A percentile compares a stretch with the other conserved stretches of the same genome.
Evolutionary conservation across 2,888 invertebrate species (phyloP).

Genomic region (Zygogramma bicolorata): DNA sequence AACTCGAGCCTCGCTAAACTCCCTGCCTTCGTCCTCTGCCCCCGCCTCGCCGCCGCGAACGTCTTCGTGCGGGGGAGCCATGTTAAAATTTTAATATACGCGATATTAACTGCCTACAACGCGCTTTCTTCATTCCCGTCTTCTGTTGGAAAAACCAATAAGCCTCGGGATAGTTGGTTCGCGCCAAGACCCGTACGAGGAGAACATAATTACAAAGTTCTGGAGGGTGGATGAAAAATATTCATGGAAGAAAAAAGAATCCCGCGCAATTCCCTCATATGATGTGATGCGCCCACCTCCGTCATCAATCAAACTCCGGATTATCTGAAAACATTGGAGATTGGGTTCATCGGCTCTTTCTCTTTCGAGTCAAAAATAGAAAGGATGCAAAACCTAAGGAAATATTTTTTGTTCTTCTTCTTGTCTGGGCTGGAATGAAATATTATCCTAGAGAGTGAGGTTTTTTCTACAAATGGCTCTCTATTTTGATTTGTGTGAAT

Average conservation of each 20-base stretch:
- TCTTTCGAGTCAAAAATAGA: too few relatives aligned
- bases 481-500: too few relatives aligned
- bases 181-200: slow-evolving; percentile 26
- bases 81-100: slow-evolving; percentile 61
- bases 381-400: too few relatives aligned
- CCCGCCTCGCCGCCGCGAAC: slow-evolving; percentile 20
- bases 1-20: slow-evolving; percentile 50
- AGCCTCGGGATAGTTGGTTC: slow-evolving; percentile 27
- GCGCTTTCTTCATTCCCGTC: slow-evolving; percentile 21
- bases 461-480: too few relatives aligned
- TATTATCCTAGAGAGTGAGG: too few relatives aligned
- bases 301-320: too few relatives aligned
- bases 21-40: slow-evolving; percentile 32
- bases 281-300: too few relatives aligned
- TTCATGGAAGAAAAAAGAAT: slow-evolving; percentile 30
- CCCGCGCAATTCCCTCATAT: too few relatives aligned
- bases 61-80: slow-evolving; percentile 37
- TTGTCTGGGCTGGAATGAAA: too few relatives aligned
- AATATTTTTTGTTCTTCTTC: too few relatives aligned
- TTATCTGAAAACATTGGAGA: too few relatives aligned
- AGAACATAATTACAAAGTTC: slow-evolving; percentile 34
- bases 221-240: slow-evolving; percentile 19
- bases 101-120: slow-evolving; percentile 52
- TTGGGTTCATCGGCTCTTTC: too few relatives aligned
- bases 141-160: slow-evolving; percentile 43